These are phyloP conservation scores for Caloenas nicobarica DNA, from an alignment of 2,113 vertebrate species.

Conservation along the genomic window DNA sequence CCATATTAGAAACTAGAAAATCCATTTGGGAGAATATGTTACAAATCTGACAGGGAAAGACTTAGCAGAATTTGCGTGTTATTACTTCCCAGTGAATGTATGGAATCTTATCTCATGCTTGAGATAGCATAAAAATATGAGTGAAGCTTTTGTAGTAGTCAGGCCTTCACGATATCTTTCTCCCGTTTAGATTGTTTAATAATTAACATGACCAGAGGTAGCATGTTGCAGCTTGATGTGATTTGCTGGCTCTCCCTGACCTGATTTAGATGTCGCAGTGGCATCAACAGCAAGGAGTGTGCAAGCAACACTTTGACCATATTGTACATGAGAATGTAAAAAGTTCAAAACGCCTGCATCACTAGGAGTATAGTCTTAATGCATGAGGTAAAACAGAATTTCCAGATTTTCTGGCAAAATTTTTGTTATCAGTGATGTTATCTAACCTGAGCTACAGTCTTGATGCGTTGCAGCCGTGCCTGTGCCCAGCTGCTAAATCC, in stretches of 20 bases:
- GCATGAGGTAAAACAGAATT: neutral
- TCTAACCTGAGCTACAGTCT: neutral
- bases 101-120: neutral
- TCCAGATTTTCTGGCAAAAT: neutral
- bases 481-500: neutral
- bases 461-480: neutral
- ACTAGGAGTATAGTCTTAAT: neutral
- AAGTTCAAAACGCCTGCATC: neutral
- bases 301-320: neutral
- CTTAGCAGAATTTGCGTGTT: constrained; percentile 1
- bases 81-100: neutral
- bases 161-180: neutral
- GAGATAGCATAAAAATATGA: neutral
- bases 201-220: neutral
- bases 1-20: constrained; percentile 9
- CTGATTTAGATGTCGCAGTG: neutral
- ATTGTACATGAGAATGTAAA: neutral
- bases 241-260: neutral
- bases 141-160: neutral
- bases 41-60: neutral
- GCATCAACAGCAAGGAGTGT: neutral
- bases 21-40: neutral
- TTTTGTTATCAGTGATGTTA: neutral
- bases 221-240: neutral
- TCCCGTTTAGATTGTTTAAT: neutral